Base-by-base conservation (phyloP, 2,888 invertebrate genomes). In the Ctenicera cuprea region DNA sequence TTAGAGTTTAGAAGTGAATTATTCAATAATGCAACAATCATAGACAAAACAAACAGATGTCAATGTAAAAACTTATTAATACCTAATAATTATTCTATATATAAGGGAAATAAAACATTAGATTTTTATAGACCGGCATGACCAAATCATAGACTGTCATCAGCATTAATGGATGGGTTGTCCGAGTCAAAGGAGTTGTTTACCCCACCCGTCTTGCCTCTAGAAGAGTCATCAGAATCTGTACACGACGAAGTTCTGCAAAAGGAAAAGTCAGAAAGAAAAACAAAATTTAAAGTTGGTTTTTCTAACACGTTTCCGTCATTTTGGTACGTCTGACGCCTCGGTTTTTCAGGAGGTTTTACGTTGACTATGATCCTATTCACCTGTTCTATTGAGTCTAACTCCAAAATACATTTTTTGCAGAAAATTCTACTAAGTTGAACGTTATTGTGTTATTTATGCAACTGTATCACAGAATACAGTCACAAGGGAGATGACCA, bases 401-500 rank as follows among this genome's bases (percentile, higher is more conserved):
- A 50, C 16, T n/a, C n/a, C n/a, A n/a, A n/a, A n/a, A n/a, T n/a
- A 50, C 22, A 12, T n/a, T n/a, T n/a, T n/a, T 50, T 50, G 50
- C 50, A n/a, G 9, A 3, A 50, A 50, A 50, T 20, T n/a, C 50
- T 16, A 50, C 50, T n/a, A 50, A n/a, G 5, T 50, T n/a, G 12
- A 50, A 50, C 12, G 50, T 50, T 50, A 50, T 5, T 50, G 3
- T 50, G 3, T 3, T 22, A 50, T 50, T 50, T 50, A 50, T 50
- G 22, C 50, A 50, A n/a, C 50, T 50, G 12, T 50, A 50, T n/a
- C 50, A 50, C 50, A 20, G 9, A 50, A 50, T 50, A 22, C 12
- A 5, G 50, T 14, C n/a, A 50, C 50, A 50, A 16, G 50, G 50
- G 50, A 50, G 3, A n/a, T 50, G 50, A 50, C 50, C 7, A 50